Percentiles rank a stretch among this genome's conserved stretches.
These are phyloP conservation scores for Siniperca scherzeri DNA, from an alignment of 2,797 vertebrate genomes.

Conservation along the genomic window DNA sequence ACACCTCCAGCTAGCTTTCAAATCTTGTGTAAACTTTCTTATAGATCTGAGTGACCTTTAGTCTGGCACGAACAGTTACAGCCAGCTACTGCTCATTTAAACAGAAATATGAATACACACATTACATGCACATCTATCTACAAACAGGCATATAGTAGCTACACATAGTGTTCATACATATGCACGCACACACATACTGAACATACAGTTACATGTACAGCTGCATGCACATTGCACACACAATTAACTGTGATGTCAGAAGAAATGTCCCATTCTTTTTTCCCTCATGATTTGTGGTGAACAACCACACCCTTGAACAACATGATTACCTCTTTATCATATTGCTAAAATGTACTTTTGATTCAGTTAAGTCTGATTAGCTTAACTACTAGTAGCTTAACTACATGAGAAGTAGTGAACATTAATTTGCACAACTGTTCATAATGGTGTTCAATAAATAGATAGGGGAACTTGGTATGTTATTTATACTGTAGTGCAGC, in stretches of 20 bases:
- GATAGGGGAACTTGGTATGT: not conserved
- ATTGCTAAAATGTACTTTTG: not conserved
- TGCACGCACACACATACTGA: not conserved
- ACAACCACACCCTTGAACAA: too few species aligned
- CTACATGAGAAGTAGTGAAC: not conserved
- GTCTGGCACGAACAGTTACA: conserved; percentile 9
- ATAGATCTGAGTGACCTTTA: conserved; percentile 26
- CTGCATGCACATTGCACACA: not conserved
- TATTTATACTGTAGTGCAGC: not conserved
- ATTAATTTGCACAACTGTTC: not conserved
- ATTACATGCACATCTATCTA: not conserved
- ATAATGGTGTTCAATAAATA: not conserved
- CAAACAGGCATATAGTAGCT: not conserved
- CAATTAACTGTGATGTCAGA: not conserved
- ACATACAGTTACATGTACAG: conserved; percentile 1
- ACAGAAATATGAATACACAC: conserved; percentile 25
- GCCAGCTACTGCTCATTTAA: not conserved
- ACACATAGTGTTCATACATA: not conserved
- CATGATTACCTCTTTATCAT: not conserved
- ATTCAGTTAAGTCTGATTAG: not conserved
- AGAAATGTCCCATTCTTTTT: not conserved
- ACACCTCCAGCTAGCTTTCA: conserved; percentile 31
- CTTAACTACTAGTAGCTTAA: not conserved
- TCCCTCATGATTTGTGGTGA: not conserved
- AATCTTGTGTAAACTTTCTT: conserved; percentile 37